These are phyloP conservation scores for Cartodere bifasciata DNA, from an alignment of 2,888 invertebrate genomes.

Conservation along the genomic window DNA sequence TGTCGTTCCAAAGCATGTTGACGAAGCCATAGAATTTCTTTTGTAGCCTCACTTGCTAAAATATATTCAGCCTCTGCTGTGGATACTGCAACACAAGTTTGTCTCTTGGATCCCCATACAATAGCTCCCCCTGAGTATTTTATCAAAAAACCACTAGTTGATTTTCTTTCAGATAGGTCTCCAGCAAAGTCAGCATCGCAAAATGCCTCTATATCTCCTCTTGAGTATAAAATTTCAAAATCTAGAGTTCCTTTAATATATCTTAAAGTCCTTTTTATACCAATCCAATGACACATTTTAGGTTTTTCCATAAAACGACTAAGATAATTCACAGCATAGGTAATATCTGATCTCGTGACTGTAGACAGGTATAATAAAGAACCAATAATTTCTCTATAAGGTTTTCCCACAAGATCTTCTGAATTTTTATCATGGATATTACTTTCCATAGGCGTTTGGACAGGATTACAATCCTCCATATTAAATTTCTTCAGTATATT, in stretches of 20 bases:
- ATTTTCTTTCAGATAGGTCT: constrained; percentile 4
- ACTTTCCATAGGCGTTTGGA: constrained; percentile 19
- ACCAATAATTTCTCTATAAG: constrained; percentile 2
- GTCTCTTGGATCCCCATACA: constrained; percentile 16
- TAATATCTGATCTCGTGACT: constrained; percentile 20
- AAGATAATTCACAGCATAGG: constrained; percentile 19
- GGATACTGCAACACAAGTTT: constrained; percentile 15
- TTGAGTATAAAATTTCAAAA: constrained; percentile 18
- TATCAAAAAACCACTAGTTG: background rate
- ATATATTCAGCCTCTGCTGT: constrained; percentile 22
- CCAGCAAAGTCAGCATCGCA: constrained; percentile 12
- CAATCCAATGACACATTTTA: constrained; percentile 12
- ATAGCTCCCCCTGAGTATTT: constrained; percentile 17
- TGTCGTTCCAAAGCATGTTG: too few relatives aligned
- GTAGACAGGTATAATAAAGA: constrained; percentile 8
- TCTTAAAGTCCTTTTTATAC: constrained; percentile 15
- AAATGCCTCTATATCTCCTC: constrained; percentile 8
- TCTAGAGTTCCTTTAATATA: constrained; percentile 17
- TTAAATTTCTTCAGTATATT: constrained; percentile 16
- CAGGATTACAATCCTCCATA: constrained; percentile 8
- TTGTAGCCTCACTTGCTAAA: too few relatives aligned
- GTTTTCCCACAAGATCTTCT: constrained; percentile 13
- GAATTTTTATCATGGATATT: constrained; percentile 18
- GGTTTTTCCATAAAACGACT: constrained; percentile 11
- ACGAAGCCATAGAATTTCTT: too few relatives aligned